Conservation (phyloP, 1,140 invertebrate species). For the Procambarus virginalis region DNA sequence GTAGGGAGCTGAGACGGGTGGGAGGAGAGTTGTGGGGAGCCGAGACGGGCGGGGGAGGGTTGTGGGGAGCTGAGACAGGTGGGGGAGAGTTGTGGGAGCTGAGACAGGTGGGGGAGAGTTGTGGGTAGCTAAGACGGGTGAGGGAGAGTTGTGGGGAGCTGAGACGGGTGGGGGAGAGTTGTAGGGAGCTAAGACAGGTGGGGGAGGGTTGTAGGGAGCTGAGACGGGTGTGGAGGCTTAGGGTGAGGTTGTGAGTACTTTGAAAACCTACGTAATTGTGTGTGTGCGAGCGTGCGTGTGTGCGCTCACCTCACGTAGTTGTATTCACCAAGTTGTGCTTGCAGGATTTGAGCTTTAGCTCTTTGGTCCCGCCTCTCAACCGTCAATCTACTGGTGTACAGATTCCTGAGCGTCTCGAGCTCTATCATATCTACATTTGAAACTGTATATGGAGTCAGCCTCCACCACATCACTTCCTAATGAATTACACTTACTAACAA, state of each 20-base stretch:
- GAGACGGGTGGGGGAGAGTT: neutral
- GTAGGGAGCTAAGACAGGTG: neutral
- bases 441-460: too few relatives aligned
- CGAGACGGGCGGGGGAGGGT: neutral
- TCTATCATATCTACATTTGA: too few relatives aligned
- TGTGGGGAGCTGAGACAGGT: neutral
- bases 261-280: too few relatives aligned
- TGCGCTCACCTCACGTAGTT: too few relatives aligned
- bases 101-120: neutral
- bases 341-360: too few relatives aligned
- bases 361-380: too few relatives aligned
- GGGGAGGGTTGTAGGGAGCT: neutral
- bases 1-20: neutral
- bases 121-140: neutral
- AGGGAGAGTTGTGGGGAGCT: neutral
- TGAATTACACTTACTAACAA: too few relatives aligned
- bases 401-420: too few relatives aligned
- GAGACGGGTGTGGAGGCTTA: neutral
- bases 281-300: too few relatives aligned
- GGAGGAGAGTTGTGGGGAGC: neutral
- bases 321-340: too few relatives aligned
- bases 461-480: too few relatives aligned
- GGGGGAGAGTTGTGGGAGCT: neutral
- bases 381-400: too few relatives aligned
- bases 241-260: neutral